Conservation (phyloP, 2,888 invertebrate genomes). For the Erpobdella octoculata region DNA sequence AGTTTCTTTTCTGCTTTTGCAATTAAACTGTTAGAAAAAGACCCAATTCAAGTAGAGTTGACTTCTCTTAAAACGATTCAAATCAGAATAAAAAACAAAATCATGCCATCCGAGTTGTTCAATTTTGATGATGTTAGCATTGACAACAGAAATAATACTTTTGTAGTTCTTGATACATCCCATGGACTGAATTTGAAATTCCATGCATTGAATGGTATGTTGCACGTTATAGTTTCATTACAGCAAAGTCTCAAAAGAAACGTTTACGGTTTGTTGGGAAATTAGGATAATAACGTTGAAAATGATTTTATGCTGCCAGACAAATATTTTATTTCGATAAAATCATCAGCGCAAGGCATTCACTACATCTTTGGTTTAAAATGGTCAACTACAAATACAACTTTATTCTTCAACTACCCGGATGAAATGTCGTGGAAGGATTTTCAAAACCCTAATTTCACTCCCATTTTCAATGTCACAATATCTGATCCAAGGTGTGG, state of each 20-base stretch:
- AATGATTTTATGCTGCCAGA: slow-evolving; percentile 27
- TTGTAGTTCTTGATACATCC: background rate
- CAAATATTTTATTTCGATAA: slow-evolving; percentile 10
- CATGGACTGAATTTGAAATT: slow-evolving; percentile 6
- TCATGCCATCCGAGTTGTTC: background rate
- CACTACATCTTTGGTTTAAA: slow-evolving; percentile 20
- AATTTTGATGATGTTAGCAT: background rate
- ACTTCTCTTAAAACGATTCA: slow-evolving; percentile 1
- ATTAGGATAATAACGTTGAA: slow-evolving; percentile 24
- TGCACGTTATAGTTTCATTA: slow-evolving; percentile 4
- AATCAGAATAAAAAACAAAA: background rate
- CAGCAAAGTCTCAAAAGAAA: background rate
- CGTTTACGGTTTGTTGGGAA: slow-evolving; percentile 23
- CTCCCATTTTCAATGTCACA: slow-evolving; percentile 4
- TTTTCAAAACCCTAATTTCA: slow-evolving; percentile 19
- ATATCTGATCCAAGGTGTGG: background rate
- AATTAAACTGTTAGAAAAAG: background rate
- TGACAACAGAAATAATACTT: background rate
- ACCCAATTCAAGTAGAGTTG: slow-evolving; percentile 25
- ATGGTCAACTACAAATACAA: slow-evolving; percentile 19
- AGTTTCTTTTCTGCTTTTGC: slow-evolving; percentile 28
- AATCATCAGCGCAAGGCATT: slow-evolving; percentile 4
- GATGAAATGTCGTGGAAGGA: slow-evolving; percentile 16
- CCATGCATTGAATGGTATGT: background rate
- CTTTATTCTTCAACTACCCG: slow-evolving; percentile 17